A percentile compares a stretch with the other conserved stretches of the same genome.
These are phyloP conservation scores for Eulacestoma nigropectus DNA, from an alignment of 2,113 vertebrate genomes.

Conservation along the genomic window DNA sequence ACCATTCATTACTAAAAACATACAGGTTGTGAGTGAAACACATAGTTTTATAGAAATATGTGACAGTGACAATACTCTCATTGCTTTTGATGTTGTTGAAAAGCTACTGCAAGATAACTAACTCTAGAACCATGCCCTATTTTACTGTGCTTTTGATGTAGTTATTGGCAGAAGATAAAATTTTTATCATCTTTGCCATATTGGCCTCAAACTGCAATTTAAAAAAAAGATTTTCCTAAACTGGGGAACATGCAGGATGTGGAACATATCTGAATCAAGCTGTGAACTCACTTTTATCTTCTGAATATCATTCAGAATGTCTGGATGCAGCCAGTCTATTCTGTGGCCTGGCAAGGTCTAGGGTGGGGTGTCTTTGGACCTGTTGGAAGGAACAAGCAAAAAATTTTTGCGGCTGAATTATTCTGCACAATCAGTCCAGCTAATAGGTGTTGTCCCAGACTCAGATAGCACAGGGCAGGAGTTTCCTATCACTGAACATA, in stretches of 20 bases:
- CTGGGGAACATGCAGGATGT: not conserved
- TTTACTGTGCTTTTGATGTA: not conserved
- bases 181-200: not conserved
- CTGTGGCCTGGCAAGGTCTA: not conserved
- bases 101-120: not conserved
- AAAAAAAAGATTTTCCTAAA: not conserved
- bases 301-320: not conserved
- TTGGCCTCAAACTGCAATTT: not conserved
- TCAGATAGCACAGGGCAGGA: not conserved
- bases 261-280: not conserved
- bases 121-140: not conserved
- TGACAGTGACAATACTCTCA: not conserved
- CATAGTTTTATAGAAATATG: not conserved
- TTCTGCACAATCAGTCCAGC: not conserved
- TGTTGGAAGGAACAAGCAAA: not conserved
- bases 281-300: not conserved
- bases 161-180: not conserved
- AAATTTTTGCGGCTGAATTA: not conserved
- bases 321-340: not conserved
- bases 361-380: not conserved
- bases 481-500: not conserved
- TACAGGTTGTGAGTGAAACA: not conserved
- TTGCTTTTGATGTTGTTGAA: not conserved
- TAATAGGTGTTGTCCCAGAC: not conserved
- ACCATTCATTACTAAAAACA: not conserved